Evolutionary conservation across 1,140 invertebrate species (phyloP).

Genomic region (Chironomus tepperi): DNA sequence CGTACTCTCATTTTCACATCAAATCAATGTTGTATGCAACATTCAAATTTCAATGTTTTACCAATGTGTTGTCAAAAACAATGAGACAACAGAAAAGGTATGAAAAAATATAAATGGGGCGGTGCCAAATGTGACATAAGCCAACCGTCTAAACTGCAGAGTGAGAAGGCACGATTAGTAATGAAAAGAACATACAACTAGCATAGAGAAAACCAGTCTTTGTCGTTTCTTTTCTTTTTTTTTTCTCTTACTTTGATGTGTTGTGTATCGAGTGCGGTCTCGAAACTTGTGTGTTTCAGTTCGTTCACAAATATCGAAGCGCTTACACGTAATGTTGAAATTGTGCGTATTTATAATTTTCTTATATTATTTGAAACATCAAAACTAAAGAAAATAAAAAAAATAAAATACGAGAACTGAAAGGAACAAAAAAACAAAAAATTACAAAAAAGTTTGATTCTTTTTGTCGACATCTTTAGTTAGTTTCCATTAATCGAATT

Average conservation of each 20-base stretch:
- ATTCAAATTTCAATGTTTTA: neutral
- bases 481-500: neutral
- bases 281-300: slow-evolving; percentile 19
- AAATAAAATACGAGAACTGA: neutral
- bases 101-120: neutral
- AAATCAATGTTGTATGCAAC: neutral
- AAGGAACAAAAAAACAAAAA: neutral
- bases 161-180: neutral
- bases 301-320: slow-evolving; percentile 23
- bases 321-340: slow-evolving; percentile 24
- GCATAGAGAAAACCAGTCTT: neutral
- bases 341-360: slow-evolving; percentile 22
- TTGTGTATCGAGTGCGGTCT: slow-evolving; percentile 16
- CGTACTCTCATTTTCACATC: neutral
- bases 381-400: neutral
- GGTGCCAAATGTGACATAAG: neutral
- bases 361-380: neutral
- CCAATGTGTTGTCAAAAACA: neutral
- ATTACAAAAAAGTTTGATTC: neutral
- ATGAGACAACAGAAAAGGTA: neutral
- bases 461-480: neutral
- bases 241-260: neutral
- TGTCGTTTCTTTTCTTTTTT: slow-evolving; percentile 13
- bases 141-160: neutral
- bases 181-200: neutral